phyloP scores from a whole-genome alignment of 2,113 vertebrate species.

The Mirounga angustirostris region DNA sequence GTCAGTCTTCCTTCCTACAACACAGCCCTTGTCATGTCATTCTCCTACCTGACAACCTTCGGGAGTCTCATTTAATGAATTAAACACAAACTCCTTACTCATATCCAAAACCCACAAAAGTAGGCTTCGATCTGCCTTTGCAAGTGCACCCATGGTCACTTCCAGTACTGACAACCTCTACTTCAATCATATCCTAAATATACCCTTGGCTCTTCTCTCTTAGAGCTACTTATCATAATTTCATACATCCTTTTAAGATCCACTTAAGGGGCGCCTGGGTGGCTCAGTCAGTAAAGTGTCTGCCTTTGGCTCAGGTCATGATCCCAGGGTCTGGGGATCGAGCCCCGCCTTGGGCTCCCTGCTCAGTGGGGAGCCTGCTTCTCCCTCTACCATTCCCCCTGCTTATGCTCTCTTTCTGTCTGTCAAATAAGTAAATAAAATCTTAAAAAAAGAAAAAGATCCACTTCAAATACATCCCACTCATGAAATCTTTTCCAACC shows the following conservation, averaged over 20 bases:
- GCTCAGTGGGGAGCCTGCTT: not conserved
- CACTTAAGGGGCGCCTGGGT: not conserved
- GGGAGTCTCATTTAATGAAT: not conserved
- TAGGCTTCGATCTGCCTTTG: not conserved
- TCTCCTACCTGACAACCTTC: not conserved
- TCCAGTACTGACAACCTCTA: not conserved
- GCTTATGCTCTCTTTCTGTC: not conserved
- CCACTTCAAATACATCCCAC: not conserved
- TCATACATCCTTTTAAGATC: not conserved
- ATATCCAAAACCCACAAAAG: not conserved
- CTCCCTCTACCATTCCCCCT: too few relatives aligned
- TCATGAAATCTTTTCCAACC: not conserved
- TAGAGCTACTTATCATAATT: not conserved
- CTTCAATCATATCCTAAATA: not conserved
- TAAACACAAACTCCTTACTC: not conserved
- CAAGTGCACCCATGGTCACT: not conserved
- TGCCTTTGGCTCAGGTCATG: not conserved
- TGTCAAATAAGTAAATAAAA: not conserved
- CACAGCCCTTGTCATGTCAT: not conserved
- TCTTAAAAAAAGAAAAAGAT: not conserved
- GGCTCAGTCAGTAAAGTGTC: not conserved
- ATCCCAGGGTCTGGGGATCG: not conserved
- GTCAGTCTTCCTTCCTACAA: not conserved
- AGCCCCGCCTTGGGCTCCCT: not conserved
- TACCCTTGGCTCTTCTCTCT: not conserved